These are phyloP conservation scores for Theretra japonica DNA, from an alignment of 2,888 invertebrate genomes.

Conservation along the genomic window DNA sequence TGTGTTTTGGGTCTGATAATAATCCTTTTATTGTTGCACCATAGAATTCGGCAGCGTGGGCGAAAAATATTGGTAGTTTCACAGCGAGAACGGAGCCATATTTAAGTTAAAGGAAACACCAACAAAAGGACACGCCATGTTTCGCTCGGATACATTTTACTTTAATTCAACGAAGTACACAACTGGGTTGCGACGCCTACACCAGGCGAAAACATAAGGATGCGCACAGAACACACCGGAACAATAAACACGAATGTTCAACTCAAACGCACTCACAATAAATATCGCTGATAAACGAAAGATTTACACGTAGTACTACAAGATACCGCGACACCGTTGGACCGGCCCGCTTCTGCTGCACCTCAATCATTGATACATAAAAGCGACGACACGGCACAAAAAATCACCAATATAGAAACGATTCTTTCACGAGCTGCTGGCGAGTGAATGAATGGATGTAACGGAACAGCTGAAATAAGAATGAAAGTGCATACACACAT, in stretches of 20 bases:
- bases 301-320: slow-evolving; percentile 69
- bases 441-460: slow-evolving; percentile 65
- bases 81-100: slow-evolving; percentile 48
- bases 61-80: slow-evolving; percentile 66
- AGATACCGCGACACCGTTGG: slow-evolving; percentile 71
- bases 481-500: slow-evolving; percentile 75
- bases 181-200: slow-evolving; percentile 78
- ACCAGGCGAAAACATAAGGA: slow-evolving; percentile 68
- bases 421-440: slow-evolving; percentile 43
- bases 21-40: slow-evolving; percentile 66
- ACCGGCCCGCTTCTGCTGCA: slow-evolving; percentile 54
- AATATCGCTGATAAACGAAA: slow-evolving; percentile 75
- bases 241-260: slow-evolving; percentile 75
- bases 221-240: slow-evolving; percentile 47
- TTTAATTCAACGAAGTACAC: slow-evolving; percentile 64
- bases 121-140: slow-evolving; percentile 62
- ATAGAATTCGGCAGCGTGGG: slow-evolving; percentile 74
- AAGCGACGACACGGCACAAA: slow-evolving; percentile 33
- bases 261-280: slow-evolving; percentile 74
- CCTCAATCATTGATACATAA: slow-evolving; percentile 55
- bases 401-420: slow-evolving; percentile 31
- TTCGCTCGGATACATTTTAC: slow-evolving; percentile 59
- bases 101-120: slow-evolving; percentile 57
- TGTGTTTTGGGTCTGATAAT: slow-evolving; percentile 60
- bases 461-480: slow-evolving; percentile 65